A percentile compares a stretch with the other conserved stretches of the same genome.
Evolutionary conservation across 35 echinoderm and acorn worm species (phyloP).

Genomic region (Patiria miniata): DNA sequence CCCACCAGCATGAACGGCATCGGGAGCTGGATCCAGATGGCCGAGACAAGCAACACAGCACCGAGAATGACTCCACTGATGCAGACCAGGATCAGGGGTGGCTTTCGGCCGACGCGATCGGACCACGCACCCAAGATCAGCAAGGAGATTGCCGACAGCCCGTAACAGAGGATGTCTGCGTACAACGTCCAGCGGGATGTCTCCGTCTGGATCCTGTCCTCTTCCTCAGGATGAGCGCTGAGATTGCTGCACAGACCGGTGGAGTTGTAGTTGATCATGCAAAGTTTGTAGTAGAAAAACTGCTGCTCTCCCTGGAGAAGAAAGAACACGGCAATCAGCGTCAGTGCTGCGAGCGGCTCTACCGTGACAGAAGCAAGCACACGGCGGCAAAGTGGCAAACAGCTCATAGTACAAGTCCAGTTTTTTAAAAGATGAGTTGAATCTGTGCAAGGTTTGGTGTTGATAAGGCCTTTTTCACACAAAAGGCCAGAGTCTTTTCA

Average conservation of each 20-base stretch:
- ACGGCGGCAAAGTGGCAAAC: not conserved
- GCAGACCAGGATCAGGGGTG: not conserved
- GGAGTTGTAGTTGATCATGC: not conserved
- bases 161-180: not conserved
- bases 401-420: too few species aligned
- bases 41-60: not conserved
- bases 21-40: not conserved
- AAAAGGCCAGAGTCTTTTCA: too few species aligned
- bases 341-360: not conserved
- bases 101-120: not conserved
- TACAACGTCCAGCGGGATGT: not conserved
- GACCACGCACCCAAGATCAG: not conserved
- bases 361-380: not conserved
- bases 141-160: not conserved
- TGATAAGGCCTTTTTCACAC: too few species aligned
- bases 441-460: too few species aligned
- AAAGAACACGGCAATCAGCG: not conserved
- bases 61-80: not conserved
- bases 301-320: not conserved
- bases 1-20: not conserved
- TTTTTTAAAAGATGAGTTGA: too few species aligned
- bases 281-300: constrained; percentile 16
- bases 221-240: not conserved
- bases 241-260: not conserved
- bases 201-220: not conserved